Evolutionary conservation across 37 sponge, comb jelly and placozoan species (phyloP).

Genomic region (Mnemiopsis leidyi): DNA sequence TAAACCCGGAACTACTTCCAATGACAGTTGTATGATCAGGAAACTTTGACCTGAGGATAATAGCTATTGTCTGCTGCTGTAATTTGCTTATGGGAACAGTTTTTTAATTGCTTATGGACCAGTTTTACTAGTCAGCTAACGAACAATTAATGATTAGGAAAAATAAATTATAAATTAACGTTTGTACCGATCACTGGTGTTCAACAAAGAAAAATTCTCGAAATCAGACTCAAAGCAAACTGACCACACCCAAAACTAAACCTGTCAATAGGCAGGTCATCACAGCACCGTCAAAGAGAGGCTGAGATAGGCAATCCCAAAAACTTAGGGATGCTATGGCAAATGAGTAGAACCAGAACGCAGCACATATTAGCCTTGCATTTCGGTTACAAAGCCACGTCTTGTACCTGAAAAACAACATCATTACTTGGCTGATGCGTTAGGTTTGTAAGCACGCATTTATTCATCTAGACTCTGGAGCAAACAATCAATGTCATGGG

Average conservation of each 20-base stretch:
- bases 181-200: no score
- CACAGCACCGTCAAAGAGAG: slow-evolving; percentile 1
- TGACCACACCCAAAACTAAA: no score
- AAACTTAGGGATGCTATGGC: background rate
- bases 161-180: no score
- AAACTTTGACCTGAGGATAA: background rate
- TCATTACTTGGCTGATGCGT: no score
- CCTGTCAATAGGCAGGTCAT: slow-evolving; percentile 22
- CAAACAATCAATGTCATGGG: no score
- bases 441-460: no score
- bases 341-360: background rate
- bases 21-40: background rate
- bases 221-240: no score
- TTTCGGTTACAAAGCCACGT: background rate
- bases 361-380: background rate
- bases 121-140: no score
- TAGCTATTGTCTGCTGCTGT: background rate
- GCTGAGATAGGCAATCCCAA: background rate
- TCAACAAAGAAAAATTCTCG: no score
- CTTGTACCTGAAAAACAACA: background rate
- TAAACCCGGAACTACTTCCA: background rate
- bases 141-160: no score
- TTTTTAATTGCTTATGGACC: no score
- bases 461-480: no score
- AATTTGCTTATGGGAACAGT: background rate